Evolutionary conservation across 1,140 invertebrate species (phyloP).

Genomic region (Macrosteles quadrilineatus): DNA sequence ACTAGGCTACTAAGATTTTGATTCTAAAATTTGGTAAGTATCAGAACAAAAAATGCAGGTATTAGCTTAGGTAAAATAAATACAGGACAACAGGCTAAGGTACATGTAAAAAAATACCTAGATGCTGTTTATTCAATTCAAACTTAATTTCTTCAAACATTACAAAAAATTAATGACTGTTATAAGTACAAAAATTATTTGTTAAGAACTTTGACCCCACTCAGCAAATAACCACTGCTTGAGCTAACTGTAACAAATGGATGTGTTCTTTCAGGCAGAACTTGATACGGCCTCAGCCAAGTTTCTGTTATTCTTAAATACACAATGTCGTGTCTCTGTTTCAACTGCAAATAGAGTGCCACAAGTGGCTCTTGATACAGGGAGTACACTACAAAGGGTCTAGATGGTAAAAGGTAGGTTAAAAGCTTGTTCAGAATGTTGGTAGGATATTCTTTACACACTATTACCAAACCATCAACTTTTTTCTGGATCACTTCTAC

Average conservation of each 20-base stretch:
- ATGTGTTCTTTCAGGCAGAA: constrained; percentile 81
- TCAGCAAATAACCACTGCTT: constrained; percentile 72
- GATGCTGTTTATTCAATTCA: too few species aligned
- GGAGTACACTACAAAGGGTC: constrained; percentile 84
- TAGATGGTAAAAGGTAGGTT: constrained; percentile 70
- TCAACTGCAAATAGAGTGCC: constrained; percentile 76
- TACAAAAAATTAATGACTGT: not conserved
- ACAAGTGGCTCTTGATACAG: constrained; percentile 76
- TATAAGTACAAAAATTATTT: not conserved
- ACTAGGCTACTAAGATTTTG: too few species aligned
- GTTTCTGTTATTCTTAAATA: constrained; percentile 79
- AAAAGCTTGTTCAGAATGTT: constrained; percentile 75
- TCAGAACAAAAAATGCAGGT: too few species aligned
- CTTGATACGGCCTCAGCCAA: constrained; percentile 88
- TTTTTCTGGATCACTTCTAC: constrained; percentile 58
- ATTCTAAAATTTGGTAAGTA: too few species aligned
- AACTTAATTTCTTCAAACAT: too few species aligned
- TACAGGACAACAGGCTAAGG: too few species aligned
- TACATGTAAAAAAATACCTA: too few species aligned
- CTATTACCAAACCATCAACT: constrained; percentile 78
- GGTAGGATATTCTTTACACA: constrained; percentile 80
- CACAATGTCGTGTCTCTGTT: constrained; percentile 65
- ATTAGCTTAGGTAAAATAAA: too few species aligned
- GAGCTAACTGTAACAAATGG: constrained; percentile 77
- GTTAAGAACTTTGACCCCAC: constrained; percentile 50